Evolutionary conservation across 2,797 vertebrate genomes (phyloP).

Genomic region (Silurus aristotelis): DNA sequence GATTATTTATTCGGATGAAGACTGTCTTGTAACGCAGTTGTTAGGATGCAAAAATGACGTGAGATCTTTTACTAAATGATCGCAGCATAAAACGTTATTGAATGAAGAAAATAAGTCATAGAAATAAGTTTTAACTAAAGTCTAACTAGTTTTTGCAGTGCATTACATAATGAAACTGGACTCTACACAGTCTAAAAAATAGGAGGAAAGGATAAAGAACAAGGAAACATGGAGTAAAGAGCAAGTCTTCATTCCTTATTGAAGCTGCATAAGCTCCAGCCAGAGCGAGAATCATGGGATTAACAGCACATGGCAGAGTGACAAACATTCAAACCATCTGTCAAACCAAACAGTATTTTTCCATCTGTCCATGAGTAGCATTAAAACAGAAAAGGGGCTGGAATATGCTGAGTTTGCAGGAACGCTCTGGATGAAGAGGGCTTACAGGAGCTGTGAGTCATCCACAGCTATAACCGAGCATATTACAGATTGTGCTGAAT

Average conservation of each 20-base stretch:
- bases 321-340: slow-evolving; percentile 71
- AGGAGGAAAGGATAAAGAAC: neutral
- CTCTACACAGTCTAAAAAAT: neutral
- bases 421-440: slow-evolving; percentile 39
- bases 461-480: neutral
- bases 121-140: too few relatives aligned
- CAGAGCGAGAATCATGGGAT: slow-evolving; percentile 58
- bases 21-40: too few relatives aligned
- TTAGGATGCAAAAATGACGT: too few relatives aligned
- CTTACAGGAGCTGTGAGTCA: slow-evolving; percentile 33
- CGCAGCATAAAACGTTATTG: too few relatives aligned
- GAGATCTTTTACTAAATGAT: too few relatives aligned
- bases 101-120: too few relatives aligned
- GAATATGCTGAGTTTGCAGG: slow-evolving; percentile 51
- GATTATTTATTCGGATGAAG: too few relatives aligned
- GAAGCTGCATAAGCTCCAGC: slow-evolving; percentile 56
- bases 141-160: too few relatives aligned
- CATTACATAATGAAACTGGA: slow-evolving; percentile 10
- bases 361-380: slow-evolving; percentile 64
- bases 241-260: slow-evolving; percentile 44
- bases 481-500: slow-evolving; percentile 20
- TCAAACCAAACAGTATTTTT: slow-evolving; percentile 59
- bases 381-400: slow-evolving; percentile 48
- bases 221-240: slow-evolving; percentile 47
- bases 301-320: slow-evolving; percentile 64